Evolutionary conservation across 2,113 vertebrate species (phyloP), one percentile per base, ranked within the genome.

Genomic region (human): DNA sequence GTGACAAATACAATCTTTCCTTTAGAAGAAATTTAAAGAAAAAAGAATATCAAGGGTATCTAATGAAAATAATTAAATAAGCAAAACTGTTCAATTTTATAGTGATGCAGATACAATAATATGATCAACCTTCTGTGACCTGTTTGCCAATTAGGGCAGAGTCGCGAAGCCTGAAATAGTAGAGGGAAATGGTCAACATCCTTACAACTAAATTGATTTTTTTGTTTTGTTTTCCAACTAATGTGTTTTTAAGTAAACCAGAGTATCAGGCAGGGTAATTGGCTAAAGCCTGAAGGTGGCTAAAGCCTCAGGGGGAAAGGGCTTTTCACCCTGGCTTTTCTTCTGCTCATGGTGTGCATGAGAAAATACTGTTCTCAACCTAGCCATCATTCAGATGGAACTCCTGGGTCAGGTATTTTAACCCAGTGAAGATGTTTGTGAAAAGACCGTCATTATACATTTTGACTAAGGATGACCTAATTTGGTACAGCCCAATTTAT

Each of bases 1-100:
- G 6, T 79, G 16, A 66, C 79, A 89, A 89, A 82, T 38, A 48
- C 25, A 25, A 79, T 75, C 11, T 76, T 87, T 48, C 66, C 35
- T 86, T 96, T 10, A 78, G 22, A 85, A 38, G 25, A 68, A 30
- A 55, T 23, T 45, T 48, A 80, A 97, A 83, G 32, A 95, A 93
- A 17, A 75, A 89, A 81, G 43, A 50, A 6, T 76, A 66, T 90
- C n/a, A n/a, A 52, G 32, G 57, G 5, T 14, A 76, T 38, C 23
- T 64, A 75, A 23, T 78, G 32, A 87, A 96, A 90, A 94, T 40
- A 35, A 66, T 66, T 73, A 90, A 76, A 48, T 76, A 84, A 55
- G 82, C 66, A 92, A 96, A 94, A 55, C 59, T 22, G 4, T 78
- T 88, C 3, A 7, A 73, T 40, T 91, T 87, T 66, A 43, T 55